Base-by-base conservation (phyloP, 2,888 invertebrate species). In the Epiblema foenella region DNA sequence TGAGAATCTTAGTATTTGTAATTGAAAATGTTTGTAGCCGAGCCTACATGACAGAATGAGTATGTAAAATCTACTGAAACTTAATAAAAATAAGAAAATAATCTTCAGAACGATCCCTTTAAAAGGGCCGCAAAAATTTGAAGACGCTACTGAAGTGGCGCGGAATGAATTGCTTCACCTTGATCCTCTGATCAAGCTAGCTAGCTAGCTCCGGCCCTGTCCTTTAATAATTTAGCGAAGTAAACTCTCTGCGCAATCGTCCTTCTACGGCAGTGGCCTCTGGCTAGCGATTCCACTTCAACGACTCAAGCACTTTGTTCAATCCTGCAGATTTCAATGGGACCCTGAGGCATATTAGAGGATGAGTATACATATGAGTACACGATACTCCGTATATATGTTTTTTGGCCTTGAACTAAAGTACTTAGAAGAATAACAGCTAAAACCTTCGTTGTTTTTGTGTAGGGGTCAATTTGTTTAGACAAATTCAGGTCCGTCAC, bases 301-400 rank as follows among this genome's bases (percentile, higher is more conserved):
- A 54, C 60, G 42, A 68, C 12, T 68, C 52, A 68, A 52, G 58
- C 18, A 67, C 58, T 68, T 54, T 46, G 68, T 54, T 68, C 60
- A 68, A 68, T 60, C 39, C 59, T 42, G 52, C 42, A 60, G 68
- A 60, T 54, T 60, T 60, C 54, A 68, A 68, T 54, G 54, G 54
- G 20, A 37, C 68, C 68, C 68, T 62, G 54, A 54, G 60, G 68
- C 60, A 46, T 54, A 54, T 42, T 60, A 62, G 42, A 29, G 17
- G 51, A 64, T 64, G 64, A 64, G 64, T 39, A 64, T 64, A 60
- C 42, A 54, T 68, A 54, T 54, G 51, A 59, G 67, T 29, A 54
- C 52, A 54, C 52, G 18, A 68, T 54, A 60, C 42, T 24, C 51
- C 18, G 29, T 52, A 17, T 37, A 12, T 49, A 17, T 46, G 60